Base-by-base conservation (phyloP, 2,113 vertebrate species). In the Lampris megalopsis region DNA sequence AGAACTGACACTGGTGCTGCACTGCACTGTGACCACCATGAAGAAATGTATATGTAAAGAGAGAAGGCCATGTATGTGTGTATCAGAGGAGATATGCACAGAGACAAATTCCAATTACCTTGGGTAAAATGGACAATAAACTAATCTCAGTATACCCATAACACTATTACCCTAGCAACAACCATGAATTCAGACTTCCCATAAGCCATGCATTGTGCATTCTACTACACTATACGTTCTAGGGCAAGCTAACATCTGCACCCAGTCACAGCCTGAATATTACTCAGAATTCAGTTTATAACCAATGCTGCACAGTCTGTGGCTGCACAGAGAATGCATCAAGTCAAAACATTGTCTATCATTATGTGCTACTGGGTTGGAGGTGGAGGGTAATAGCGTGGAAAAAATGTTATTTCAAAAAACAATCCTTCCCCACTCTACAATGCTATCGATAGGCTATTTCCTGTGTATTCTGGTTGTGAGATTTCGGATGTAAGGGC, bases 401-500 rank as follows among this genome's bases (percentile, higher is more conserved):
- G 80, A 92, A 88, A 92, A 87, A 91, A 91, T 92, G 90, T 90
- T 90, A 92, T 94, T 93, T 93, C 90, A 89, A 92, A 91, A 91
- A 92, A 87, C 90, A 92, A 92, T 92, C 89, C 79, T 91, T 90
- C 82, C 80, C 89, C 91, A 89, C 84, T 93, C 88, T 80, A 90
- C 89, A 90, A 89, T 66, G 83, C 85, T 82, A 88, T 88, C 92
- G 94, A 93, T 63, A 85, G 88, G 89, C 90, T 91, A 94, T 94
- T 95, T 94, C 92, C 94, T 91, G 87, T 93, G 91, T 93, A 90
- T 93, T 91, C 91, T 89, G 89, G 85, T 94, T 93, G 93, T 91
- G 92, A 93, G 91, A 92, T 93, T 92, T 94, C 91, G 89, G 92
- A 94, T 94, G 92, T 87, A 85, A 89, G 92, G 83, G 91, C 89